Base-by-base conservation (phyloP, 2,797 vertebrate genomes). In the Steatocranus sp. region DNA sequence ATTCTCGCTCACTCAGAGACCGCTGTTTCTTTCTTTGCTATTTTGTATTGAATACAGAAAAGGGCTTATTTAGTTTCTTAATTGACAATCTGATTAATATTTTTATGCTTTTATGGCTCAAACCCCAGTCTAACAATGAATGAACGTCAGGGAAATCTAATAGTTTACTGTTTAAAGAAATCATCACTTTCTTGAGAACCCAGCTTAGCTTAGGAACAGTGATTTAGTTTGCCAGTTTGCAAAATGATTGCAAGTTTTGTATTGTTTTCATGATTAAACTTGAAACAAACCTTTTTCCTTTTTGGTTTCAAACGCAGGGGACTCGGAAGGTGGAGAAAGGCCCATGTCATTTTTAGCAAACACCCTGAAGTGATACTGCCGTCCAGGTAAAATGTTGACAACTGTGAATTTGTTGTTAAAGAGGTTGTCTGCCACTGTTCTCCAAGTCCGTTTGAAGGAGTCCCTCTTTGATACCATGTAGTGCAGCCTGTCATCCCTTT, bases 321-420 rank as follows among this genome's bases (percentile, higher is more conserved):
- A 96, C 61, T 96, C 95, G 4, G 97, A 96, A 1, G 97, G 97
- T 7, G 88, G 75, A 38, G 98, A 99, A 79, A 92, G 54, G 48
- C 97, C 97, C 90, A 98, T 91, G 85, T 95, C 95, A 17, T 97
- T 99, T 92, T 97, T 97, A 58, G 98, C 97, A 86, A 97, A 96
- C 11, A 98, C 97, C 15, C 97, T 96, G 90, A 99, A 99, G 92
- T 95, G 84, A 92, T 99, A 98, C 86, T 98, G 95, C 9, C 93
- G 89, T 49, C 97, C 98, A 1, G 97, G 95, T 81, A 98, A 58
- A 85, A 97, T 88, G 18, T 95, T 95, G 89, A 96, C 87, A 81
- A 96, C 93, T 1, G 98, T 99, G 89, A 96, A 97, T 91, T 95
- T 97, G 87, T 97, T 96, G 93, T 96, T 98, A 88, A 97, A 97